Percentiles rank a stretch among this genome's conserved stretches.
These are phyloP conservation scores for Eospalax fontanierii DNA, from an alignment of 2,797 vertebrate species.

Conservation along the genomic window DNA sequence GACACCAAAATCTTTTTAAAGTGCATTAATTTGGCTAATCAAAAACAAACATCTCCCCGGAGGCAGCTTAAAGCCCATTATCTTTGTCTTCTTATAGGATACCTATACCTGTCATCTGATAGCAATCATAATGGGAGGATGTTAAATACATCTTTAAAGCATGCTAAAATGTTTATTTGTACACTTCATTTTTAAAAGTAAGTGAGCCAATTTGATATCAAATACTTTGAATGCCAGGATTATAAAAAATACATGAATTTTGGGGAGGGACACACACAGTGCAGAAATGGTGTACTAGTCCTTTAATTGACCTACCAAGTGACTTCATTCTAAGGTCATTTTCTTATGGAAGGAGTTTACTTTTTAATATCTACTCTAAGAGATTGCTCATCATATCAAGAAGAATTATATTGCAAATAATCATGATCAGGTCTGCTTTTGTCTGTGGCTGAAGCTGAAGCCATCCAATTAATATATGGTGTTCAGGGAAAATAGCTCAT, in stretches of 20 bases:
- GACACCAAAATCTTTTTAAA: not conserved
- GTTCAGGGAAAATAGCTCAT: slow-evolving; percentile 87
- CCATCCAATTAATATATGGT: slow-evolving; percentile 89
- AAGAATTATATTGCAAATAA: slow-evolving; percentile 79
- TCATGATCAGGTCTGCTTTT: slow-evolving; percentile 83
- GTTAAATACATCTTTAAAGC: not conserved
- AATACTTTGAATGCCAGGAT: slow-evolving; percentile 11
- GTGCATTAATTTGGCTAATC: not conserved
- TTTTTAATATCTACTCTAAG: slow-evolving; percentile 76
- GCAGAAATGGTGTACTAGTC: not conserved
- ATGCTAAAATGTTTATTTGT: not conserved
- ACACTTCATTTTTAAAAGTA: not conserved
- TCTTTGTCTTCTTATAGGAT: not conserved
- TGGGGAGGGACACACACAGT: not conserved
- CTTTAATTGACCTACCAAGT: slow-evolving; percentile 62
- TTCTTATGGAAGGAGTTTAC: slow-evolving; percentile 63
- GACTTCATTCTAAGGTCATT: slow-evolving; percentile 18
- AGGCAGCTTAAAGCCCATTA: not conserved
- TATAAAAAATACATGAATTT: slow-evolving; percentile 28
- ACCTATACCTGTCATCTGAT: not conserved
- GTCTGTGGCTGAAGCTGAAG: slow-evolving; percentile 86
- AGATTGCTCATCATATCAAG: slow-evolving; percentile 84
- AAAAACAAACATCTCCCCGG: not conserved
- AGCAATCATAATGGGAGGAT: not conserved
- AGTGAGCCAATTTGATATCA: not conserved